A percentile compares a stretch with the other conserved stretches of the same genome.
Evolutionary conservation across 2,888 invertebrate genomes (phyloP).

Genomic region (Drosophila conformis): DNA sequence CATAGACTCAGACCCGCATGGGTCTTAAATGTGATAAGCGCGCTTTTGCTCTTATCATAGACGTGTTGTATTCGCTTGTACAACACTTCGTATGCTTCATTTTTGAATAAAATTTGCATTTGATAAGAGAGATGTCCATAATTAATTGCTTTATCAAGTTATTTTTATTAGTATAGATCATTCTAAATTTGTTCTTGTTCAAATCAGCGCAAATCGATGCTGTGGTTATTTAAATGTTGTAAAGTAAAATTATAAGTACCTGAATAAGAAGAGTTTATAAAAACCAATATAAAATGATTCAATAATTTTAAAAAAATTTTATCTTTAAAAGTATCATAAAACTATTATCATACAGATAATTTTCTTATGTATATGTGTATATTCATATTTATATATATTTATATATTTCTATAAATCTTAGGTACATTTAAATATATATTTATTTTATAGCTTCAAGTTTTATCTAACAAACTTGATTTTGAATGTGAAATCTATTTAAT

Average conservation of each 20-base stretch:
- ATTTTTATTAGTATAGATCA: background rate
- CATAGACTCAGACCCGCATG: slow-evolving; percentile 36
- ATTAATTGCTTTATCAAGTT: background rate
- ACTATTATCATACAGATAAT: background rate
- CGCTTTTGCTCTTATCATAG: background rate
- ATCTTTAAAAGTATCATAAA: background rate
- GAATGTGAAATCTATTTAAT: background rate
- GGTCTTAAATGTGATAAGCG: slow-evolving; percentile 32
- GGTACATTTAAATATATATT: background rate
- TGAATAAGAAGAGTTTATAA: background rate
- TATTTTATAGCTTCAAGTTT: background rate
- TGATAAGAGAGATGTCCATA: background rate
- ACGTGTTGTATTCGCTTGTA: background rate
- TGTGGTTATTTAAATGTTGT: fast-evolving
- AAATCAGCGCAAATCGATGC: background rate
- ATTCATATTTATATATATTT: too few species aligned
- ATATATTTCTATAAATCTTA: too few species aligned
- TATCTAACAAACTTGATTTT: background rate
- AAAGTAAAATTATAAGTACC: background rate
- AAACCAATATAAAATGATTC: background rate
- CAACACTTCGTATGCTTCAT: slow-evolving; percentile 43
- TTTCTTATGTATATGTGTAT: too few species aligned
- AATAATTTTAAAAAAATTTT: background rate
- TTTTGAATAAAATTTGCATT: background rate
- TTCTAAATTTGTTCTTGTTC: fast-evolving